phyloP scores from a whole-genome alignment of 2,888 invertebrate genomes.

The Xanthostigma xanthostigma region DNA sequence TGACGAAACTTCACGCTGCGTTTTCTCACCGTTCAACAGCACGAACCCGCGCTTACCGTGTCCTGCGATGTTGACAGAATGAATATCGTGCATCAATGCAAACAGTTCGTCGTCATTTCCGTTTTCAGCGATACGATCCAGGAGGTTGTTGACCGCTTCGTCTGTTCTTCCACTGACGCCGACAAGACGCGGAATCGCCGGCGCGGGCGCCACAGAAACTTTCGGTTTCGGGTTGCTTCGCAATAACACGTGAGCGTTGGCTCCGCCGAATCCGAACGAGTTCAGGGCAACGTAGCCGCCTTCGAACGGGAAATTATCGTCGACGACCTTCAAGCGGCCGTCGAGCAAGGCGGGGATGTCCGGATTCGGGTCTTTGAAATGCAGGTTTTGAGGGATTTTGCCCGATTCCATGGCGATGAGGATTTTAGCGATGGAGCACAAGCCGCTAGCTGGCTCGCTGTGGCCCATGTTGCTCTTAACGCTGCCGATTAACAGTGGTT shows the following conservation, averaged over 20 bases:
- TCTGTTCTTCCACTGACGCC: slow-evolving; percentile 76
- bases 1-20: slow-evolving; percentile 33
- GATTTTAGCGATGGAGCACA: slow-evolving; percentile 83
- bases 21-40: slow-evolving; percentile 41
- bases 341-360: slow-evolving; percentile 84
- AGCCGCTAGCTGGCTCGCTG: slow-evolving; percentile 83
- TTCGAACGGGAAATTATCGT: slow-evolving; percentile 66
- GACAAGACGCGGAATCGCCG: slow-evolving; percentile 48
- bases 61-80: slow-evolving; percentile 51
- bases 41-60: slow-evolving; percentile 73
- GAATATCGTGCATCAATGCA: slow-evolving; percentile 60
- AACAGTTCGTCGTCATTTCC: slow-evolving; percentile 53
- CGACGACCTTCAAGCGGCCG: slow-evolving; percentile 76
- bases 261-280: slow-evolving; percentile 97
- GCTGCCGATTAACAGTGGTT: slow-evolving; percentile 81
- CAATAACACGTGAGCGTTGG: slow-evolving; percentile 83
- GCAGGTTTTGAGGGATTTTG: slow-evolving; percentile 80
- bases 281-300: slow-evolving; percentile 90
- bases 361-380: slow-evolving; percentile 72
- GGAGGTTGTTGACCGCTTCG: slow-evolving; percentile 51
- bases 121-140: slow-evolving; percentile 44
- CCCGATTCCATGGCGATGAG: slow-evolving; percentile 87
- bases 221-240: slow-evolving; percentile 63
- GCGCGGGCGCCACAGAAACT: slow-evolving; percentile 36
- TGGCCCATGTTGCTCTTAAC: slow-evolving; percentile 99